Conservation (phyloP, 2,888 invertebrate species). For the Adelognathus sp. region DNA sequence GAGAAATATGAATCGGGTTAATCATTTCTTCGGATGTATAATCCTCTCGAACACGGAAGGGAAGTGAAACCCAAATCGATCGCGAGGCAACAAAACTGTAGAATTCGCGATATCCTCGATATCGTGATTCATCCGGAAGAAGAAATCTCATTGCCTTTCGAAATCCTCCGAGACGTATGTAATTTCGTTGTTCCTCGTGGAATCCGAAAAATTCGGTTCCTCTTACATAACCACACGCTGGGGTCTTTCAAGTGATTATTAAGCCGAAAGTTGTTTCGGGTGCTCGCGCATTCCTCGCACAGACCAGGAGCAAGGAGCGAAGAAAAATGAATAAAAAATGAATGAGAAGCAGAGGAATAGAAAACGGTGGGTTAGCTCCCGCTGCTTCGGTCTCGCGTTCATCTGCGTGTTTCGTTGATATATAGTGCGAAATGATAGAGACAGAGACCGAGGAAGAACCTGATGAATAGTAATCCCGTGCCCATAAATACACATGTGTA, state of each 20-base stretch:
- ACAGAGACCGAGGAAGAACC: background rate
- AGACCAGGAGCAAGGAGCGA: slow-evolving; percentile 19
- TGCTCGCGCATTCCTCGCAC: slow-evolving; percentile 66
- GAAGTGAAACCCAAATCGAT: background rate
- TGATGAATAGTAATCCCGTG: background rate
- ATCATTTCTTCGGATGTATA: too few relatives aligned
- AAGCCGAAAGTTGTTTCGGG: slow-evolving; percentile 64
- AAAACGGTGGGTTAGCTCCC: slow-evolving; percentile 33
- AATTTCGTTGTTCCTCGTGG: slow-evolving; percentile 45
- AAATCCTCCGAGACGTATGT: slow-evolving; percentile 23
- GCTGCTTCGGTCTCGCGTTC: background rate
- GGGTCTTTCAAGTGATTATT: slow-evolving; percentile 73
- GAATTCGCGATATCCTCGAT: background rate
- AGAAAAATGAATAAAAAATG: slow-evolving; percentile 33
- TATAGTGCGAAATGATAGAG: slow-evolving; percentile 16
- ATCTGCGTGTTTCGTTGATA: background rate
- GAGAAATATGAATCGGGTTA: background rate
- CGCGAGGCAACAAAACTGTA: background rate
- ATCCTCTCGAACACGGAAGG: background rate
- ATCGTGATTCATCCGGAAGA: slow-evolving; percentile 32
- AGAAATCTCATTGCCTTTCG: slow-evolving; percentile 1
- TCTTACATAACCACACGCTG: slow-evolving; percentile 74
- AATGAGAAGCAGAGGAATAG: slow-evolving; percentile 44
- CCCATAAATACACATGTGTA: slow-evolving; percentile 2
- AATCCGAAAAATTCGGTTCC: slow-evolving; percentile 74